Percentiles rank a stretch among this genome's conserved stretches.
Evolutionary conservation across 2,113 vertebrate genomes (phyloP).

Genomic region (Candoia aspera): DNA sequence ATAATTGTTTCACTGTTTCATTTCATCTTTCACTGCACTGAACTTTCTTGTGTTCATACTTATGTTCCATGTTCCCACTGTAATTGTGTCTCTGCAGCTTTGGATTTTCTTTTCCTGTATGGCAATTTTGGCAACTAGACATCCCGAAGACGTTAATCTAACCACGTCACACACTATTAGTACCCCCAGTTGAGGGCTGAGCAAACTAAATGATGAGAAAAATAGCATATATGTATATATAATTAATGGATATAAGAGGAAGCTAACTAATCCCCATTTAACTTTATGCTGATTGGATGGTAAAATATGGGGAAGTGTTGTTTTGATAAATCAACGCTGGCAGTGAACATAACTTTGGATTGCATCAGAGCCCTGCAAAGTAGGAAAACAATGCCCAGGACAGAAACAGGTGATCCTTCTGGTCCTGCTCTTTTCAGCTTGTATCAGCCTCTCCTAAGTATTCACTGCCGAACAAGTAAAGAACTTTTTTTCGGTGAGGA

Average conservation of each 20-base stretch:
- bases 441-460: background rate
- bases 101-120: background rate
- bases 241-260: background rate
- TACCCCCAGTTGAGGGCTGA: background rate
- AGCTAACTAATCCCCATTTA: background rate
- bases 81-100: background rate
- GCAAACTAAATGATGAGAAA: background rate
- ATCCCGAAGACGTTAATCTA: background rate
- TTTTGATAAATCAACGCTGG: background rate
- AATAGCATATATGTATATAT: background rate
- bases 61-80: background rate
- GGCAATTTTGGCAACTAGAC: background rate
- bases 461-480: background rate
- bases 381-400: background rate
- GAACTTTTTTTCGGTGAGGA: background rate
- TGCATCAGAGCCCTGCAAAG: background rate
- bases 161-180: background rate
- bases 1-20: background rate
- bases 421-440: background rate
- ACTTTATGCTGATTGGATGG: background rate
- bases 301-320: background rate
- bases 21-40: background rate
- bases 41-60: background rate
- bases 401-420: background rate
- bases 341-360: background rate